Percentiles rank a stretch among this genome's conserved stretches.
Conservation (phyloP, 92 coral and sea anemone genomes). For the Metridium senile region DNA sequence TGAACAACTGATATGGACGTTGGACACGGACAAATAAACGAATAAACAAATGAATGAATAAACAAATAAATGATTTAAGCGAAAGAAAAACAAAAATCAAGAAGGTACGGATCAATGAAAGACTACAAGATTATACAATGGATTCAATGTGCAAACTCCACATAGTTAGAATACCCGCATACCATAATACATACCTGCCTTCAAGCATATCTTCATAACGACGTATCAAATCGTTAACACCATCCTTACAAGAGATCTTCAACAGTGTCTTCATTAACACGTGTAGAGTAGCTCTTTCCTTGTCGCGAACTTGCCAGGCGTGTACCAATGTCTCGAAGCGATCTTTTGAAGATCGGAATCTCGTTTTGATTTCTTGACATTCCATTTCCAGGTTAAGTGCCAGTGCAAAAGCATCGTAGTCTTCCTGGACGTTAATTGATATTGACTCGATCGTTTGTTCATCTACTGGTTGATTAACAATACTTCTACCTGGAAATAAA, state of each 20-base stretch:
- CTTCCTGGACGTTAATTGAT: neutral
- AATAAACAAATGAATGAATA: neutral
- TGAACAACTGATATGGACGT: too few species aligned
- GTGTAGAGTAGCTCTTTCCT: slow-evolving; percentile 7
- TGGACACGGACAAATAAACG: neutral
- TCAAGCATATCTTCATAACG: neutral
- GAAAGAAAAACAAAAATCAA: neutral
- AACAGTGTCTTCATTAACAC: slow-evolving; percentile 6
- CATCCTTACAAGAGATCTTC: slow-evolving; percentile 1
- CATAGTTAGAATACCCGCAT: too few species aligned
- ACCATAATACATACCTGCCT: neutral
- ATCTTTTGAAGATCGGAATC: neutral
- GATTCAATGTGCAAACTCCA: too few species aligned
- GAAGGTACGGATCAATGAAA: neutral
- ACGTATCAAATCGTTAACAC: neutral
- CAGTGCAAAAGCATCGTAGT: neutral
- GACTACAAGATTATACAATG: too few species aligned
- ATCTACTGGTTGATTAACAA: slow-evolving; percentile 14
- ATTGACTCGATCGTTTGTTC: neutral
- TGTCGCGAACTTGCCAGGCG: neutral
- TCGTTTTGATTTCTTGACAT: slow-evolving; percentile 4
- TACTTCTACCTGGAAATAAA: neutral
- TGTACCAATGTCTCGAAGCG: neutral
- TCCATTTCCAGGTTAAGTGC: neutral
- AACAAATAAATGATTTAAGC: neutral